These are phyloP conservation scores for Holacanthus passer DNA, from an alignment of 2,113 vertebrate species.

Conservation along the genomic window DNA sequence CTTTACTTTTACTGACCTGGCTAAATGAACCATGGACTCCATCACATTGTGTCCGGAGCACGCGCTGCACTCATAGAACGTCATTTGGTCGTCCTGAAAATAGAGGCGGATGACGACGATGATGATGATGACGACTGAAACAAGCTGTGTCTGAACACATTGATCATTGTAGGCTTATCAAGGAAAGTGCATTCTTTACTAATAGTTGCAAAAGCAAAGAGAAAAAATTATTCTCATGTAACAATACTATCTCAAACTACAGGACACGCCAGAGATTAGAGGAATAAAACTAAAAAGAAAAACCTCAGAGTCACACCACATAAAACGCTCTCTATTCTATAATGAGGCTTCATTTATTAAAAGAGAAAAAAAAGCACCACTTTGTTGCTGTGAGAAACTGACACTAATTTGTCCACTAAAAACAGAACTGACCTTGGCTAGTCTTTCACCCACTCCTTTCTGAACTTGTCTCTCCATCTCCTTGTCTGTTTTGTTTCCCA, in stretches of 20 bases:
- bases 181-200: not conserved
- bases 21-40: slow-evolving; percentile 89
- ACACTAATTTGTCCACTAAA: not conserved
- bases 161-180: not conserved
- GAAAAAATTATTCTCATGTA: not conserved
- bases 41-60: slow-evolving; percentile 87
- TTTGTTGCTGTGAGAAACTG: not conserved
- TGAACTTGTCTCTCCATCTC: slow-evolving; percentile 89
- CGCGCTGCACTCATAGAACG: slow-evolving; percentile 95
- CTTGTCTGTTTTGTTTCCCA: slow-evolving; percentile 93
- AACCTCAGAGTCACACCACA: not conserved
- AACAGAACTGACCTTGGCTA: slow-evolving; percentile 88
- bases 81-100: slow-evolving; percentile 87
- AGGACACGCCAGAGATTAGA: not conserved
- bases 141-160: not conserved
- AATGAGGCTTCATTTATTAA: not conserved
- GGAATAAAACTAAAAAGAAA: not conserved
- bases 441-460: slow-evolving; percentile 83
- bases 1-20: slow-evolving; percentile 85
- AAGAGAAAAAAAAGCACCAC: not conserved
- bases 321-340: not conserved
- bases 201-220: not conserved
- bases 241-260: slow-evolving; percentile 14
- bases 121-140: not conserved
- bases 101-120: not conserved